phyloP scores from a whole-genome alignment of 2,797 vertebrate genomes.

The Remorina albescens region DNA sequence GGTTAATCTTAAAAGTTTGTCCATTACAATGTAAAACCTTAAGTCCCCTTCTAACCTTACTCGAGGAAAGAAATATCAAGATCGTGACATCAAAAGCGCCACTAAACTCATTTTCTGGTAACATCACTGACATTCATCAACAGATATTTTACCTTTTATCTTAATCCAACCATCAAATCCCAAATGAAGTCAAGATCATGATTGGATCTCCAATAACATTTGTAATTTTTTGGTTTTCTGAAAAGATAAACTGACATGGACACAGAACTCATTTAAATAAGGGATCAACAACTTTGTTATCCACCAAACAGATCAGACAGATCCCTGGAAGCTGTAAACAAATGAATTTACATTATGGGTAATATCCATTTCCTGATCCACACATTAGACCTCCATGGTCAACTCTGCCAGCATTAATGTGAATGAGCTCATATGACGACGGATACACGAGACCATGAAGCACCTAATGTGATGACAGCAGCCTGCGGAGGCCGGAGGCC shows the following conservation, averaged over 20 bases:
- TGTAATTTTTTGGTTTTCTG: too few species aligned
- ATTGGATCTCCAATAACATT: too few species aligned
- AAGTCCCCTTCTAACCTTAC: not conserved
- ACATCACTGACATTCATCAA: not conserved
- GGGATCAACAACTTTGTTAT: not conserved
- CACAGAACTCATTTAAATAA: too few species aligned
- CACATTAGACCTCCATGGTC: not conserved
- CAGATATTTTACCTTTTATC: not conserved
- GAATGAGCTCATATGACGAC: not conserved
- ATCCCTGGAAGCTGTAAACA: not conserved
- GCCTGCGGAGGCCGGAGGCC: not conserved
- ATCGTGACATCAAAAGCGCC: too few species aligned
- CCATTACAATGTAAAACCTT: too few species aligned
- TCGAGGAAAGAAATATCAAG: not conserved
- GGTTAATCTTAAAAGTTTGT: not conserved
- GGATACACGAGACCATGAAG: constrained; percentile 5
- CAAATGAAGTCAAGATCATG: too few species aligned
- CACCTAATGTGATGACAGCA: not conserved
- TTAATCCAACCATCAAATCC: not conserved
- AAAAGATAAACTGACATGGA: too few species aligned
- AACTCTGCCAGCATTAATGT: not conserved
- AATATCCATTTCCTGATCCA: constrained; percentile 12
- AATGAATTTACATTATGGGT: not conserved
- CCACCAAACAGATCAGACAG: not conserved
- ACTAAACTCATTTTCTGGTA: too few species aligned